Evolutionary conservation across 1,140 invertebrate species (phyloP), one percentile per base, ranked within the genome.

Genomic region (Matsumurasca onukii): DNA sequence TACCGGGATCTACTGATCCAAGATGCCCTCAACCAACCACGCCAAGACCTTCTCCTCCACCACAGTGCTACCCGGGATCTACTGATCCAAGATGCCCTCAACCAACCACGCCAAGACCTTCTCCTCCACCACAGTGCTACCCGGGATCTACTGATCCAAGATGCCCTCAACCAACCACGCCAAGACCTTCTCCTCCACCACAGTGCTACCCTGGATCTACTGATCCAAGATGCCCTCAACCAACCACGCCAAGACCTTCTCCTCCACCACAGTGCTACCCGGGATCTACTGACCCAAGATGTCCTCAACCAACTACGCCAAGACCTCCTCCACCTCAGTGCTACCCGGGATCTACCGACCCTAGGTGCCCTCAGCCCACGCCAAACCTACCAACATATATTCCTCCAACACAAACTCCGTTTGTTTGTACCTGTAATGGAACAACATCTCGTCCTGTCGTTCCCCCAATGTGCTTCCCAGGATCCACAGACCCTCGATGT

Each of bases 1-100:
- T 80, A 70, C 80, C 77, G n/a, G 81, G 80, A 64, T 78, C 75
- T 17, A 75, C 73, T 0, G 80, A 82, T 75, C 81, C 81, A 49
- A 73, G 80, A 66, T 83, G 81, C 70, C 81, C 81, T 12, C 71
- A 74, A 73, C 73, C 77, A 51, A 34, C 66, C 15, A 77, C 76
- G 22, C 27, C 62, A 20, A 1, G 27, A 30, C 62, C 70, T 24
- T 68, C 75, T 1, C 70, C 69, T 27, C 69, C 71, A 34, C 69
- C 73, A 48, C 39, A 57, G 0, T 71, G 72, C 68, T 75, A 71
- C 45, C 73, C 73, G 29, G 75, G 74, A 57, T 77, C 77, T 3
- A 74, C 51, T 22, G 75, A 77, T 55, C 70, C 70, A 51, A 66
- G 71, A 30, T 74, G 71, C 69, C 65, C 68, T 27, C 63, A 20